These are phyloP conservation scores for Brachyhypopomus occidentalis DNA, from an alignment of 2,113 vertebrate species.

Conservation along the genomic window DNA sequence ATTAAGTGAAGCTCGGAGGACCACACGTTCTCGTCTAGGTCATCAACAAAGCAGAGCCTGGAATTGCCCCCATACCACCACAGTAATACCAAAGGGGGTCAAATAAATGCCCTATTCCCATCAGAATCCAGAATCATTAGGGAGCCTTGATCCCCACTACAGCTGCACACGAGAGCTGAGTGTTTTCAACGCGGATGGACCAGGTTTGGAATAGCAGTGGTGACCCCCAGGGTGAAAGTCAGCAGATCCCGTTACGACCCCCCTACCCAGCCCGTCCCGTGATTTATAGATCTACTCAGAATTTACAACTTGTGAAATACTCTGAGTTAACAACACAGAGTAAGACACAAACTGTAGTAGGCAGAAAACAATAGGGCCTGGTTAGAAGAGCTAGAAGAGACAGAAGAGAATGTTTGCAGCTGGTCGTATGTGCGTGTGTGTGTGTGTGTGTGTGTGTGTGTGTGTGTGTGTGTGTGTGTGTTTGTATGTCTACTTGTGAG, in stretches of 20 bases:
- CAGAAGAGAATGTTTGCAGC: neutral
- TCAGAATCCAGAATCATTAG: conserved; percentile 30
- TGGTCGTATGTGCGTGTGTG: conserved; percentile 1
- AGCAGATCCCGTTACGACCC: conserved; percentile 61
- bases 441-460: neutral
- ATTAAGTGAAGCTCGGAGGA: neutral
- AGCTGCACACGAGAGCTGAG: conserved; percentile 32
- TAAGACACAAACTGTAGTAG: conserved; percentile 33
- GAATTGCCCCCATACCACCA: neutral
- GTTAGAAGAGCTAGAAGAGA: conserved; percentile 17
- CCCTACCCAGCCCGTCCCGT: conserved; percentile 52
- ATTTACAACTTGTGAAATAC: conserved; percentile 74
- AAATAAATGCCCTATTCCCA: neutral
- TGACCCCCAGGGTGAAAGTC: conserved; percentile 66
- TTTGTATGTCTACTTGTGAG: too few relatives aligned
- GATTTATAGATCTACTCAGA: conserved; percentile 72
- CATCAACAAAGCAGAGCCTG: neutral
- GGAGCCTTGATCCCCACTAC: conserved; percentile 6
- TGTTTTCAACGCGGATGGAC: conserved; percentile 23
- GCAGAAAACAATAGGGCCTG: conserved; percentile 41
- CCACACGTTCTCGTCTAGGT: neutral
- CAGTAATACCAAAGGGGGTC: neutral
- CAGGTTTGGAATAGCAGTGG: conserved; percentile 66
- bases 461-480: neutral
- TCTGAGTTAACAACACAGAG: conserved; percentile 63